A percentile compares a stretch with the other conserved stretches of the same genome.
These are phyloP conservation scores for Enteromius paludinosus DNA, from an alignment of 2,797 vertebrate species.

Conservation along the genomic window DNA sequence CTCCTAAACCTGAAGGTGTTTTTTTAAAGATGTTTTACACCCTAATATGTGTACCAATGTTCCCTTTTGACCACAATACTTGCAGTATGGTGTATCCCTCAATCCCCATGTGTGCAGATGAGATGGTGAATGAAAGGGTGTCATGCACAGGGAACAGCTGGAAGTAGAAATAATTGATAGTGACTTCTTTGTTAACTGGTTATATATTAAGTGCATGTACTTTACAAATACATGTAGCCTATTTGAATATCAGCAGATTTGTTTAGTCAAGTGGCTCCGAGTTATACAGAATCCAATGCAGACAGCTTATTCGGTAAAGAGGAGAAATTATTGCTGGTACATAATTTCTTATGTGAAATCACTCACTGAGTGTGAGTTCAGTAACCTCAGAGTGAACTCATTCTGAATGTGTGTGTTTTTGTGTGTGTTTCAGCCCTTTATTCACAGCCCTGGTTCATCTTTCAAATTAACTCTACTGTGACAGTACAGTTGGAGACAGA, in stretches of 20 bases:
- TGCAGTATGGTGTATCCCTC: no score
- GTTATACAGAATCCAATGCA: neutral
- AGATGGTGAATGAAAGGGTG: no score
- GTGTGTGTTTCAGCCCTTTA: slow-evolving; percentile 49
- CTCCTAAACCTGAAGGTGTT: no score
- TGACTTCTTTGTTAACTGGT: neutral
- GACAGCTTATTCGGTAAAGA: neutral
- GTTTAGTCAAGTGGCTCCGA: neutral
- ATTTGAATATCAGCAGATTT: neutral
- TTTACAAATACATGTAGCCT: neutral
- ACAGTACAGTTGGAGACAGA: slow-evolving; percentile 51
- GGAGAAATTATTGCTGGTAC: neutral
- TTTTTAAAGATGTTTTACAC: no score
- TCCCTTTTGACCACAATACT: no score
- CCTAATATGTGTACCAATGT: no score
- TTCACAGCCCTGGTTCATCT: slow-evolving; percentile 54
- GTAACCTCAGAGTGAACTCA: neutral
- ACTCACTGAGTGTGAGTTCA: neutral
- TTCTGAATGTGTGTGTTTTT: neutral
- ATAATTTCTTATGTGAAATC: no score
- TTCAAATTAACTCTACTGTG: slow-evolving; percentile 8
- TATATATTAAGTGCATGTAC: neutral
- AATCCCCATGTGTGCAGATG: no score
- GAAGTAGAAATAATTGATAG: no score
- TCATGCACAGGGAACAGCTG: no score